phyloP scores from a whole-genome alignment of 2,797 vertebrate species.

The Ctenopoma kingsleyae region DNA sequence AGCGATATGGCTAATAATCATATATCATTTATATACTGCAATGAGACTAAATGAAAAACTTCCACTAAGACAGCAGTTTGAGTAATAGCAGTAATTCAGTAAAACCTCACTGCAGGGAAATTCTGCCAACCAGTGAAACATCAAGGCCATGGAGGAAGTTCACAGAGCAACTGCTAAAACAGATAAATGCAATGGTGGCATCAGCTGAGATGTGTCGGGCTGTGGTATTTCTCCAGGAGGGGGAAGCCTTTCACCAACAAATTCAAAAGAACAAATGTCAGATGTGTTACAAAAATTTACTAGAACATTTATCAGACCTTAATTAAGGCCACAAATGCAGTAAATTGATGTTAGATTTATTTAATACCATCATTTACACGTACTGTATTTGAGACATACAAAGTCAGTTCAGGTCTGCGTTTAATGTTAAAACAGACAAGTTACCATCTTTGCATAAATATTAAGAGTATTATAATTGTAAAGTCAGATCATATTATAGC shows the following conservation, averaged over 20 bases:
- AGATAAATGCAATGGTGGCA: constrained; percentile 10
- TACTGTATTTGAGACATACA: neutral
- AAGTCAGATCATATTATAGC: neutral
- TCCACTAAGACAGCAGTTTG: neutral
- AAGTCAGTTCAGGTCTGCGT: neutral
- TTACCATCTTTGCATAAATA: neutral
- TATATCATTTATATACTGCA: neutral
- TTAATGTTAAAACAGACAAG: neutral
- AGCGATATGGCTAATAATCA: constrained; percentile 2
- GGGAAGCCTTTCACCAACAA: constrained; percentile 24
- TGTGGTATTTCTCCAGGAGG: constrained; percentile 40
- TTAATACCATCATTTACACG: neutral
- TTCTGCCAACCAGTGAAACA: constrained; percentile 13
- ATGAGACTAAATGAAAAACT: constrained; percentile 1
- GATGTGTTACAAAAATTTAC: constrained; percentile 12
- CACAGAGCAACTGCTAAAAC: constrained; percentile 26
- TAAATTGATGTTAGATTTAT: no score
- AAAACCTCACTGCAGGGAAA: neutral
- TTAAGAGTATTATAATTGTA: neutral
- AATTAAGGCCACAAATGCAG: no score
- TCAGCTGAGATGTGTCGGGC: constrained; percentile 26
- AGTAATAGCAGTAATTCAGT: constrained; percentile 1
- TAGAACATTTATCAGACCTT: no score
- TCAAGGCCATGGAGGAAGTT: constrained; percentile 22
- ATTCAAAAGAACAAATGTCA: constrained; percentile 48